Evolutionary conservation across 2,113 vertebrate species (phyloP).

Genomic region (Sapajus apella): DNA sequence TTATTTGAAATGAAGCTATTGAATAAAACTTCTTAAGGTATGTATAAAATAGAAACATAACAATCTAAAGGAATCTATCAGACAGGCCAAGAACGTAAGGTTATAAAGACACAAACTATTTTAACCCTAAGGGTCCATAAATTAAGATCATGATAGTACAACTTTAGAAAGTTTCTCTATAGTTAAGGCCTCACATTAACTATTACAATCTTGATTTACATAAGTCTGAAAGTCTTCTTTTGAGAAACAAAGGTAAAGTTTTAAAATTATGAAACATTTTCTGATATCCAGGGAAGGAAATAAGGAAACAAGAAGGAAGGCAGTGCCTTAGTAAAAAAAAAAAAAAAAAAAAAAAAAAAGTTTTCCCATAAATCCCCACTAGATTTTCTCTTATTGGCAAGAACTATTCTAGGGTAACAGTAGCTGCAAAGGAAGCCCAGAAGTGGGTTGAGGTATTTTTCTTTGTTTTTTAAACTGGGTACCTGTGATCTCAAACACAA

Average conservation of each 20-base stretch:
- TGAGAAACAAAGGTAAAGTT: neutral
- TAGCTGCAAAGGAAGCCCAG: neutral
- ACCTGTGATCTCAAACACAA: neutral
- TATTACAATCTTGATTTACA: neutral
- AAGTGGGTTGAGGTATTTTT: neutral
- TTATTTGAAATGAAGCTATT: constrained; percentile 13
- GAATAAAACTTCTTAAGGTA: neutral
- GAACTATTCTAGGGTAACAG: neutral
- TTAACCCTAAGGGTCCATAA: neutral
- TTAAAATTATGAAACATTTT: neutral
- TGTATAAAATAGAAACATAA: neutral
- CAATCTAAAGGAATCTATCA: constrained; percentile 1
- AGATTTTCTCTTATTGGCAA: neutral
- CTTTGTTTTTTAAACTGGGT: neutral
- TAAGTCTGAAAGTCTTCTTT: neutral
- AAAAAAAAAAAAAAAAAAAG: neutral
- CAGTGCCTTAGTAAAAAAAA: neutral
- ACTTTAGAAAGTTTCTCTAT: neutral
- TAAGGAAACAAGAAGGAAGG: constrained; percentile 5
- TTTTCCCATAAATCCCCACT: neutral
- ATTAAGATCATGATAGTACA: neutral
- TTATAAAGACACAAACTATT: constrained; percentile 35
- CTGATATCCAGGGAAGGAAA: neutral
- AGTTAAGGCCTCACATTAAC: neutral
- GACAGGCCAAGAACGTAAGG: neutral